phyloP scores from a whole-genome alignment of 2,888 invertebrate genomes.

The Hirtodrosophila trivittata region DNA sequence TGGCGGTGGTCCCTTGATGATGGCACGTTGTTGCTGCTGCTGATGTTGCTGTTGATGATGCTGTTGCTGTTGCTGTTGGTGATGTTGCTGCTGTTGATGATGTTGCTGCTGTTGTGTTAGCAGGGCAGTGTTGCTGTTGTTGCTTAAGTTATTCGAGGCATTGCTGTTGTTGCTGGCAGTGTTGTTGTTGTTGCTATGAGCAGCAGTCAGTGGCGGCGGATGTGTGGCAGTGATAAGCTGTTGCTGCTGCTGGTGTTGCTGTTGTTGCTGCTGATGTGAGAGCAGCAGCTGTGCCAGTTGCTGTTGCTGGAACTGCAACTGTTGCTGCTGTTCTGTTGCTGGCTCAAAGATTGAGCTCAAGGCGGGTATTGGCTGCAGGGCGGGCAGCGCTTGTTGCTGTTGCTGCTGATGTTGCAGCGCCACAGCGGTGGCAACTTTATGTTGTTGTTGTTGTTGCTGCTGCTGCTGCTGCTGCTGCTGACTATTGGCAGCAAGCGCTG shows the following conservation, averaged over 20 bases:
- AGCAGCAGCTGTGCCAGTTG: slow-evolving; percentile 63
- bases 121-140: slow-evolving; percentile 41
- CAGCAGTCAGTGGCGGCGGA: slow-evolving; percentile 78
- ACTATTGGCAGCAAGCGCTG: slow-evolving; percentile 76
- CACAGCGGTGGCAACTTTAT: slow-evolving; percentile 57
- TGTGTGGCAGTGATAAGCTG: slow-evolving; percentile 77
- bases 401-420: slow-evolving; percentile 62
- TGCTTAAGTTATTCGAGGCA: slow-evolving; percentile 49
- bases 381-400: slow-evolving; percentile 74
- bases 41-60: slow-evolving; percentile 21
- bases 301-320: slow-evolving; percentile 77
- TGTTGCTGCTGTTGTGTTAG: slow-evolving; percentile 50
- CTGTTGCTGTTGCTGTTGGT: slow-evolving; percentile 40
- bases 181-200: slow-evolving; percentile 53
- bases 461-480: slow-evolving; percentile 72
- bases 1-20: slow-evolving; percentile 59
- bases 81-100: slow-evolving; percentile 53
- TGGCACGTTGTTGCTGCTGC: slow-evolving; percentile 50
- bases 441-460: slow-evolving; percentile 40
- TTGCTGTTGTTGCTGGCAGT: slow-evolving; percentile 42
- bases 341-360: slow-evolving; percentile 81
- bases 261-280: slow-evolving; percentile 61
- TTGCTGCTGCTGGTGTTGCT: slow-evolving; percentile 52
- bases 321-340: slow-evolving; percentile 62
- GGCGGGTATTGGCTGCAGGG: slow-evolving; percentile 82